Base-by-base conservation (phyloP, 2,113 vertebrate genomes). In the Cettia cetti region DNA sequence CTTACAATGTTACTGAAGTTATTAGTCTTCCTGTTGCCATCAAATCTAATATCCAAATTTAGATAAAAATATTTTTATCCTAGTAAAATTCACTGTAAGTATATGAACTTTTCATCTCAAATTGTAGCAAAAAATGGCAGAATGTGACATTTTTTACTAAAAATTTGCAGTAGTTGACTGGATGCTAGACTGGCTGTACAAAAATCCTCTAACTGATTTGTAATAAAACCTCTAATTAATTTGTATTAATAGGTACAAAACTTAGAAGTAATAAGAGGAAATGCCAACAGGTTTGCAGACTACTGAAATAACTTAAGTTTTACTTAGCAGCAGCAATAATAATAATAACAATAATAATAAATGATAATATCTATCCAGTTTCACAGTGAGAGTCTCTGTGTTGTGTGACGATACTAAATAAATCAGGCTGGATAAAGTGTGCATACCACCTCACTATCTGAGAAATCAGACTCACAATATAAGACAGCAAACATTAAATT, bases 1-100 rank as follows among this genome's bases (percentile, higher is more conserved):
- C 92, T 90, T 93, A 88, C 93, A 85, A 90, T 86, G 78, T 35
- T 95, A 95, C 93, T 39, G 37, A 89, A 90, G 82, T 87, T 85
- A 86, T 91, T 93, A 92, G 76, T 88, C 79, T 94, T 88, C 35
- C 75, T 11, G 0, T 65, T 94, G 59, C 68, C 63, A 94, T 89
- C 78, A 80, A 94, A 94, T 75, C 44, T 87, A 86, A 95, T 74
- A 86, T 20, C 49, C 68, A 81, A 61, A 95, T 88, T 85, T 90
- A 85, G 74, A 90, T 9, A 27, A 53, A 53, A 94, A 89, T 87
- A 91, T 91, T 96, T 93, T 94, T 92, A 95, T 81, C 64, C 52
- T 75, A 84, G 49, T 63, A 54, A 91, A 93, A 68, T 56, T 26
- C 2, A 14, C 88, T 22, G 61, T 21, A 96, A 90, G 24, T 63